Evolutionary conservation across 1,140 invertebrate species (phyloP).

Genomic region (Parapsyche elsis): DNA sequence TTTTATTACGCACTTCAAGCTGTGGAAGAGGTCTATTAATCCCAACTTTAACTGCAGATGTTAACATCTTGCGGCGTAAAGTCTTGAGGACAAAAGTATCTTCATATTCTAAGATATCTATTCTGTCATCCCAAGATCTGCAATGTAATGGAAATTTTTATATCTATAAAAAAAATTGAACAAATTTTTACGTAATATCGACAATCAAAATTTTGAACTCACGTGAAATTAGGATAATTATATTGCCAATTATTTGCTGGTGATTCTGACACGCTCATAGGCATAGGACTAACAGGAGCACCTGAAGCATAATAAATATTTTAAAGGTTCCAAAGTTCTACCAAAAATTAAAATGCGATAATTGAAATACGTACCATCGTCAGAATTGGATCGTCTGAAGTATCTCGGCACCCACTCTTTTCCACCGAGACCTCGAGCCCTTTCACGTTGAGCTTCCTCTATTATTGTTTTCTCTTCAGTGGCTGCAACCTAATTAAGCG

Average conservation of each 20-base stretch:
- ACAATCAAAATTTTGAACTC: constrained; percentile 38
- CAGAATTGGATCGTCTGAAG: constrained; percentile 58
- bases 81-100: constrained; percentile 62
- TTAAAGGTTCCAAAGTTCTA: constrained; percentile 46
- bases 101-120: constrained; percentile 65
- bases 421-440: constrained; percentile 65
- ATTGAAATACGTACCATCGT: constrained; percentile 21
- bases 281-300: background rate
- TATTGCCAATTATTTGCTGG: constrained; percentile 58
- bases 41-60: background rate
- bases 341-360: background rate
- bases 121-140: constrained; percentile 61
- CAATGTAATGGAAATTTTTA: constrained; percentile 9
- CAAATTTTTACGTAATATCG: too few species aligned
- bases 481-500: constrained; percentile 71
- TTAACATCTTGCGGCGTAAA: constrained; percentile 36
- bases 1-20: background rate
- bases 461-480: constrained; percentile 90
- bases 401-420: constrained; percentile 61
- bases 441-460: constrained; percentile 85
- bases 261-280: background rate
- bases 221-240: constrained; percentile 62
- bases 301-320: constrained; percentile 56
- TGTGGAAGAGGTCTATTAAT: background rate
- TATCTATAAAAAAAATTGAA: background rate